Percentiles rank a stretch among this genome's conserved stretches.
Evolutionary conservation across 2,113 vertebrate species (phyloP).

Genomic region (Microcebus jonahi): DNA sequence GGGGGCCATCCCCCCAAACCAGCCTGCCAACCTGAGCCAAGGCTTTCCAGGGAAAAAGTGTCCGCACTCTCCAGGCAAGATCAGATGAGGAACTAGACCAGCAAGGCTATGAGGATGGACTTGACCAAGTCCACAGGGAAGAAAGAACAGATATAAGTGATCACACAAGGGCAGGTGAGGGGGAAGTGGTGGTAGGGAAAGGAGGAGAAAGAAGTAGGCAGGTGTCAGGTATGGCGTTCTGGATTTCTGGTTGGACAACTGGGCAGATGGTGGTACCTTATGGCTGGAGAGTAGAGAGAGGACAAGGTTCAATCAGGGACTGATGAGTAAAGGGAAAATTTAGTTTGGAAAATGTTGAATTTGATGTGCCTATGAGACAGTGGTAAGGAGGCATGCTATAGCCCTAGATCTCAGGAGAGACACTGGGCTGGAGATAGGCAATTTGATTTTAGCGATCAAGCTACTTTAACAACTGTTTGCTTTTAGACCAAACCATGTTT

Average conservation of each 20-base stretch:
- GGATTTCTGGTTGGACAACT: background rate
- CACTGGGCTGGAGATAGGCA: background rate
- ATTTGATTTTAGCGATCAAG: background rate
- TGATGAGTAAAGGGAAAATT: background rate
- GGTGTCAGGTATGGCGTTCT: background rate
- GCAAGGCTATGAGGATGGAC: background rate
- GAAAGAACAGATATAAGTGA: background rate
- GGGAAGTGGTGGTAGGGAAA: no score
- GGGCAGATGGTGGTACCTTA: background rate
- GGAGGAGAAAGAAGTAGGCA: no score
- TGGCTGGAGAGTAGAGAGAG: background rate
- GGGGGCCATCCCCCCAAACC: background rate
- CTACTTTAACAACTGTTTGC: background rate
- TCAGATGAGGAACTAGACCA: background rate
- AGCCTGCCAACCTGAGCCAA: background rate
- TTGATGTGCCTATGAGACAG: background rate
- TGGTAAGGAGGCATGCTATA: background rate
- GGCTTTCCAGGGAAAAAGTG: background rate
- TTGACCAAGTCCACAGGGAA: background rate
- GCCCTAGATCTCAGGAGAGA: background rate
- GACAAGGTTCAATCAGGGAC: background rate
- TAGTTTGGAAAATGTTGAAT: background rate
- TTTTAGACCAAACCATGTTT: background rate
- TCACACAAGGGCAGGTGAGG: rapidly evolving
- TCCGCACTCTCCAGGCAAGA: rapidly evolving